A percentile compares a stretch with the other conserved stretches of the same genome.
Evolutionary conservation across 2,888 invertebrate genomes (phyloP).

Genomic region (Schizotus pectinicornis): DNA sequence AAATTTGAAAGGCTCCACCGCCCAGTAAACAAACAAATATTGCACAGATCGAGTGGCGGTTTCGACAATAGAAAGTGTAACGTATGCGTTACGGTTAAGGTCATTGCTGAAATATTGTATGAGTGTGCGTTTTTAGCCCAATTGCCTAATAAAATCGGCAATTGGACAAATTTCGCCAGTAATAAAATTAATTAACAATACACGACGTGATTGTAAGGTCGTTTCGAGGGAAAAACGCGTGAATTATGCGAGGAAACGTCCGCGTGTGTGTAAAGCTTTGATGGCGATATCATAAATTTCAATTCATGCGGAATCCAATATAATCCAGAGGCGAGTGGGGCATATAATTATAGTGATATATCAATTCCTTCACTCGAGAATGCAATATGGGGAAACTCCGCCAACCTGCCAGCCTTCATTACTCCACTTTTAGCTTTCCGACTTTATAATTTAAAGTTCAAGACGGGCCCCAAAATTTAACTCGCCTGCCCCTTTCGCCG

Average conservation of each 20-base stretch:
- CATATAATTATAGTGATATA: constrained; percentile 27
- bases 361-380: constrained; percentile 26
- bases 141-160: neutral
- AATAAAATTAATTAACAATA: constrained; percentile 9
- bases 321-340: constrained; percentile 21
- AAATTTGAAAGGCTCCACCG: constrained; percentile 13
- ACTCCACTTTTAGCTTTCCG: constrained; percentile 18
- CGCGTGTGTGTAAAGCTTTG: constrained; percentile 1
- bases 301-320: constrained; percentile 23
- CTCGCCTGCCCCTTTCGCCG: constrained; percentile 9
- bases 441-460: constrained; percentile 26
- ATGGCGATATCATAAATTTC: constrained; percentile 23
- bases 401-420: constrained; percentile 25
- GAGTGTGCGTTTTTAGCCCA: constrained; percentile 17
- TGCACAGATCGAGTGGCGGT: constrained; percentile 4
- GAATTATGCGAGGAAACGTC: constrained; percentile 8
- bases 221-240: constrained; percentile 4
- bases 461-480: constrained; percentile 15
- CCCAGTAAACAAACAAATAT: constrained; percentile 8
- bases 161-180: constrained; percentile 12
- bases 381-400: constrained; percentile 24
- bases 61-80: constrained; percentile 22
- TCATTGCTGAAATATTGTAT: constrained; percentile 20
- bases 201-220: constrained; percentile 16
- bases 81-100: constrained; percentile 18